Evolutionary conservation across 53 echinoderm and acorn worm species (phyloP).

Genomic region (Henricia sp.): DNA sequence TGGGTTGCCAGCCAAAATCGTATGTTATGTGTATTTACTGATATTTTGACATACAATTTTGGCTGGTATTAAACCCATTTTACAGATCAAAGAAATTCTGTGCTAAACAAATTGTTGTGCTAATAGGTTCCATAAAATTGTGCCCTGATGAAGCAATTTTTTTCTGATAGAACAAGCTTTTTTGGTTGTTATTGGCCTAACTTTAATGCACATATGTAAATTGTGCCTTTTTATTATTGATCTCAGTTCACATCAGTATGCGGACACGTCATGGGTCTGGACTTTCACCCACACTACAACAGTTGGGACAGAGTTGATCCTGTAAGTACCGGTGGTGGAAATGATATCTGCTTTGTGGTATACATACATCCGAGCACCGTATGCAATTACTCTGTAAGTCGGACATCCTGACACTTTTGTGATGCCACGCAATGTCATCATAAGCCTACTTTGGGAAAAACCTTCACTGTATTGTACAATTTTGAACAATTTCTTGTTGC

Average conservation of each 20-base stretch:
- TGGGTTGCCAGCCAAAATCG: no score
- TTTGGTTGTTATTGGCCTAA: no score
- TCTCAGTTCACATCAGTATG: constrained; percentile 97
- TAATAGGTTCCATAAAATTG: no score
- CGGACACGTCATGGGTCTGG: constrained; percentile 92
- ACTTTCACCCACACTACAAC: constrained; percentile 86
- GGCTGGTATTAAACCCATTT: no score
- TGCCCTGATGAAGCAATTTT: no score
- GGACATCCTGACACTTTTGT: neutral
- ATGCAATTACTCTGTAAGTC: neutral
- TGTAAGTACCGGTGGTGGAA: constrained; percentile 61
- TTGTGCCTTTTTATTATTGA: neutral
- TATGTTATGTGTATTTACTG: no score
- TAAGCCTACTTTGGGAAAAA: neutral
- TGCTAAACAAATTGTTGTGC: no score
- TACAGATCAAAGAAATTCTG: no score
- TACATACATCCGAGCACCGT: neutral
- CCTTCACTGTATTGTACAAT: neutral
- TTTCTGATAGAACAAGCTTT: no score
- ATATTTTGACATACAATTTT: no score
- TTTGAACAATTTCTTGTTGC: neutral
- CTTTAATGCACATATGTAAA: no score
- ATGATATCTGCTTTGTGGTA: no score
- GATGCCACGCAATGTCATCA: neutral
- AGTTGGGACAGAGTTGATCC: constrained; percentile 99